Evolutionary conservation across 2,113 vertebrate genomes (phyloP), one percentile per base, ranked within the genome.

Genomic region (Micromys minutus): DNA sequence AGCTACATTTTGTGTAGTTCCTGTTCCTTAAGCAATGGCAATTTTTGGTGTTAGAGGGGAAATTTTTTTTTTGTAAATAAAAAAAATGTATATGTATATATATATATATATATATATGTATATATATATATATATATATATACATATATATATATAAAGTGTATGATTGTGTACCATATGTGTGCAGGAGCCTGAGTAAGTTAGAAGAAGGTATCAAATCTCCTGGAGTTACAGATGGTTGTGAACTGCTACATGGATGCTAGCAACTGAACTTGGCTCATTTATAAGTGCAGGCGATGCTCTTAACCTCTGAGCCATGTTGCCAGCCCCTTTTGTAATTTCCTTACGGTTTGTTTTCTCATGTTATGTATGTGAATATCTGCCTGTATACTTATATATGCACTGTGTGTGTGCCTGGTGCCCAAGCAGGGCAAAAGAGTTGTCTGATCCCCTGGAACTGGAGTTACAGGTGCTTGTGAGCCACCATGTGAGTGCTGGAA

Each of bases 41-140:
- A 76, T 96, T 96, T 96, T 97, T 92, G 34, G 65, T 93, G 39
- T 17, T 45, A 87, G 94, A 90, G 79, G 69, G 89, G 52, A 61
- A 34, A 16, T 74, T 3, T 2, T 83, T 2, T 83, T 81, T 79
- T 55, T 79, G n/a, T 61, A 84, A 84, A 63, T 84, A 76, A 76
- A 76, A 42, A 13, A 72, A 39, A 72, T 61, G 8, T 83, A 24
- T 61, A 39, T 72, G n/a, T 26, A 1, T 77, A 10, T 79, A 19
- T 79, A 31, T 52, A 52, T 36, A 1, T 77, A 10, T 79, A 19
- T 79, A 31, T 52, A 52, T 36, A 72, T 61, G 8, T 83, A 24
- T 61, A 39, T 72, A 19, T 26, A 1, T 77, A 10, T 79, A 19
- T 79, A 31, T 52, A 52, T 36, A n/a, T n/a, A n/a, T n/a, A n/a